These are phyloP conservation scores for Geodia barretti DNA, from an alignment of 37 sponge, comb jelly and placozoan genomes.

Conservation along the genomic window DNA sequence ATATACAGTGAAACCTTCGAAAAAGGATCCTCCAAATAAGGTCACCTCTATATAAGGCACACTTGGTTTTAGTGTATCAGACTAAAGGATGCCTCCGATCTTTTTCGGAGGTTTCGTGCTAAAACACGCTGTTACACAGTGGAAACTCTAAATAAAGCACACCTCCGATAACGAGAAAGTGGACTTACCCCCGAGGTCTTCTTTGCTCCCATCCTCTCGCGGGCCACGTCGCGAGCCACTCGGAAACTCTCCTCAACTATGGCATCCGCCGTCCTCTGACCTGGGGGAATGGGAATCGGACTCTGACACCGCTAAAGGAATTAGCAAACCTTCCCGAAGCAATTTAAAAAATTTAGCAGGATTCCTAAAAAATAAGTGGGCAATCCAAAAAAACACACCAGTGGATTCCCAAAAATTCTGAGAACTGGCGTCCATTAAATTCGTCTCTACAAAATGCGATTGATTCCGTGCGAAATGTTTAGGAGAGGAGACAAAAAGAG, in stretches of 20 bases:
- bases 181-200: conserved; percentile 3
- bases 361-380: too few relatives aligned
- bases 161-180: too few relatives aligned
- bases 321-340: too few relatives aligned
- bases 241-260: conserved; percentile 58
- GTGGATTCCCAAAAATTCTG: background rate
- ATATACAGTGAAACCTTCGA: background rate
- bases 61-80: background rate
- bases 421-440: background rate
- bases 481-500: background rate
- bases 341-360: background rate
- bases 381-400: too few relatives aligned
- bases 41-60: background rate
- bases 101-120: too few relatives aligned
- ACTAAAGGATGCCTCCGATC: background rate
- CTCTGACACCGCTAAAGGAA: too few relatives aligned
- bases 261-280: conserved; percentile 72
- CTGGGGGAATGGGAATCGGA: conserved; percentile 41
- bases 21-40: background rate
- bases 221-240: conserved; percentile 34
- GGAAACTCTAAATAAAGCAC: too few relatives aligned
- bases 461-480: background rate
- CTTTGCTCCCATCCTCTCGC: conserved; percentile 59
- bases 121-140: too few relatives aligned
- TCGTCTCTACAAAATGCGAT: background rate